Base-by-base conservation (phyloP, 2,797 vertebrate genomes). In the Amniataba percoides region DNA sequence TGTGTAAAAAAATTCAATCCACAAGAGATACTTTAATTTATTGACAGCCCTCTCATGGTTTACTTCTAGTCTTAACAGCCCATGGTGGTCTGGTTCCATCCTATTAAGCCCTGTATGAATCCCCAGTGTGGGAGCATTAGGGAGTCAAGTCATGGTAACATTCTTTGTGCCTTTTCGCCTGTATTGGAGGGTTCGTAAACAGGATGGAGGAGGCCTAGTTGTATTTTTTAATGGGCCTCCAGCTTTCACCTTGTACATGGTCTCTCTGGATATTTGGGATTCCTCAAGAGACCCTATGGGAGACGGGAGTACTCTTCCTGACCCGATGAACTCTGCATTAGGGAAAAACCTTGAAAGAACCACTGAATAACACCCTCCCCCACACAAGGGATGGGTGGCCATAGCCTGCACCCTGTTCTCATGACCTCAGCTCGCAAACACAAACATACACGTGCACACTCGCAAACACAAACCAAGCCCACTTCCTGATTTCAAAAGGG, bases 401-500 rank as follows among this genome's bases (percentile, higher is more conserved):
- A 60, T 36, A 81, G 86, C 80, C 80, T 66, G 86, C 83, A 85
- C 85, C 77, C 78, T 66, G 67, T 96, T 96, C 95, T 94, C 95
- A 95, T 94, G 94, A 95, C 95, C 94, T 85, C 87, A 59, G 77
- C 68, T 84, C 43, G 5, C 88, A 83, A 85, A 83, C 81, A 88
- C 85, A 90, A 86, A 89, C 78, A 87, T 8, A 74, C 83, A 81
- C 66, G 23, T 64, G 69, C 86, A 83, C 84, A 81, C 78, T 78
- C 77, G 34, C 81, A 85, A 80, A 81, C 85, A 87, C 81, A 83
- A 82, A 81, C 74, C 79, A 52, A 81, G 83, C 83, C 85, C 91
- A 92, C 91, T 94, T 95, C 94, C 95, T 94, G 88, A 68, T 92
- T 87, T 88, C 72, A 74, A 78, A 71, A 59, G 82, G 89, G 86